A percentile compares a stretch with the other conserved stretches of the same genome.
These are phyloP conservation scores for Drosophila santomea DNA, from an alignment of 1,140 invertebrate species.

Conservation along the genomic window DNA sequence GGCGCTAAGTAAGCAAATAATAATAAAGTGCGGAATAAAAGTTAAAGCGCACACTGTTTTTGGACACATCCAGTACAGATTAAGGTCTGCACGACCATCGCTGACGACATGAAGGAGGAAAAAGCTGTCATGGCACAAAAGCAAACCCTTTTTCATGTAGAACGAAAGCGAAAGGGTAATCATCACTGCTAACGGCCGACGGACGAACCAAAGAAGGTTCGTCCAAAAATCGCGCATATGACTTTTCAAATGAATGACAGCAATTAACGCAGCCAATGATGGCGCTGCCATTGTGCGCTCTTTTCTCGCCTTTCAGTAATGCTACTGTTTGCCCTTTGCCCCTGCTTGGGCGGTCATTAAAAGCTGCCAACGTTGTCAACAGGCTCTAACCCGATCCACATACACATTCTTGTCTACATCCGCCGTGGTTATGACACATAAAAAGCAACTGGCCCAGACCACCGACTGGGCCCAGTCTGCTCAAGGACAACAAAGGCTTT, in stretches of 20 bases:
- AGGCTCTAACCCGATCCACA: constrained; percentile 5
- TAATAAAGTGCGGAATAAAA: constrained; percentile 51
- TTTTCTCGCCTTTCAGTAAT: constrained; percentile 7
- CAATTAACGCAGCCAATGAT: constrained; percentile 82
- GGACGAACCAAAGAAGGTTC: constrained; percentile 13
- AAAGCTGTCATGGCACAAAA: constrained; percentile 34
- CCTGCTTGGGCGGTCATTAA: constrained; percentile 59
- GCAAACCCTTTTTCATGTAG: constrained; percentile 52
- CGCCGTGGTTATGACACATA: constrained; percentile 70
- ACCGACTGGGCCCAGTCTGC: constrained; percentile 27
- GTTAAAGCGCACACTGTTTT: constrained; percentile 61
- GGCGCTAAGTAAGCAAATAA: constrained; percentile 67
- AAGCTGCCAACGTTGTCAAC: constrained; percentile 52
- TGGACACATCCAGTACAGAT: constrained; percentile 43
- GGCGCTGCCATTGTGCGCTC: constrained; percentile 69
- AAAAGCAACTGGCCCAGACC: constrained; percentile 56
- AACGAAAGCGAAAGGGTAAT: constrained; percentile 70
- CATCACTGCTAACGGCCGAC: constrained; percentile 72
- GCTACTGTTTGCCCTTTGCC: constrained; percentile 28
- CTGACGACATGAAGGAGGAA: constrained; percentile 32
- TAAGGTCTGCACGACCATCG: constrained; percentile 53
- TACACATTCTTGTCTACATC: constrained; percentile 4
- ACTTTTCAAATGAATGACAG: constrained; percentile 82
- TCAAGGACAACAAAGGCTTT: constrained; percentile 20
- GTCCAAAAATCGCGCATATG: constrained; percentile 65